Percentiles rank a stretch among this genome's conserved stretches.
phyloP scores from a whole-genome alignment of 2,113 vertebrate genomes.

The Apaloderma vittatum region DNA sequence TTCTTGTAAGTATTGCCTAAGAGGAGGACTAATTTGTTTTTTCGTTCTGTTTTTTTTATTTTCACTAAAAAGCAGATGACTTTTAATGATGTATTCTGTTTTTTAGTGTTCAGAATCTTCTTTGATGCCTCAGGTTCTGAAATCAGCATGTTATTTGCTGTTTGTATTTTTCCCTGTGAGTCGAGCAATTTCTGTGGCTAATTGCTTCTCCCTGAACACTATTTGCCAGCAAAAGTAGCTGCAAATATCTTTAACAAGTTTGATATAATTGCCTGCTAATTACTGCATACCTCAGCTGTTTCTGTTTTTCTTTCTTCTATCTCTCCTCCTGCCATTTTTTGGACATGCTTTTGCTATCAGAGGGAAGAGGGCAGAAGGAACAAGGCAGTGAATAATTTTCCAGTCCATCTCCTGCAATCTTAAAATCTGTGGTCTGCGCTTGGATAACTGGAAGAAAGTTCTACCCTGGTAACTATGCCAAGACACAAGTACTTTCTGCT shows the following conservation, averaged over 20 bases:
- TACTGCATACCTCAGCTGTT: neutral
- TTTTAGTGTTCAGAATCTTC: neutral
- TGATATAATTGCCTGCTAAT: neutral
- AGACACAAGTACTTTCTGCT: neutral
- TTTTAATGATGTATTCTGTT: neutral
- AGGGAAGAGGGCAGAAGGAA: neutral
- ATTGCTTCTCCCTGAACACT: neutral
- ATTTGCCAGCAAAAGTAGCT: neutral
- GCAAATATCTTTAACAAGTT: neutral
- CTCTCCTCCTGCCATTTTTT: neutral
- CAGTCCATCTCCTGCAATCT: neutral
- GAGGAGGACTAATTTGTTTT: neutral
- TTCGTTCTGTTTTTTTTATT: neutral
- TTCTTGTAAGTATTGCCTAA: neutral
- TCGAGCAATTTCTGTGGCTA: neutral
- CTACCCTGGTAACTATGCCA: neutral
- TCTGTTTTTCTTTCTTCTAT: neutral
- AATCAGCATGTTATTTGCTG: neutral
- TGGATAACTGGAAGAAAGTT: neutral
- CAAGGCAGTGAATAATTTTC: neutral
- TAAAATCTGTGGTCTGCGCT: neutral
- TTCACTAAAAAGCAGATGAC: accelerated
- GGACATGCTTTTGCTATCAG: neutral
- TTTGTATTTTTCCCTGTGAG: neutral
- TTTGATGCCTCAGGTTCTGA: neutral